These are phyloP conservation scores for Thysanoteuthis rhombus DNA, from an alignment of 2,888 invertebrate genomes.

Conservation along the genomic window DNA sequence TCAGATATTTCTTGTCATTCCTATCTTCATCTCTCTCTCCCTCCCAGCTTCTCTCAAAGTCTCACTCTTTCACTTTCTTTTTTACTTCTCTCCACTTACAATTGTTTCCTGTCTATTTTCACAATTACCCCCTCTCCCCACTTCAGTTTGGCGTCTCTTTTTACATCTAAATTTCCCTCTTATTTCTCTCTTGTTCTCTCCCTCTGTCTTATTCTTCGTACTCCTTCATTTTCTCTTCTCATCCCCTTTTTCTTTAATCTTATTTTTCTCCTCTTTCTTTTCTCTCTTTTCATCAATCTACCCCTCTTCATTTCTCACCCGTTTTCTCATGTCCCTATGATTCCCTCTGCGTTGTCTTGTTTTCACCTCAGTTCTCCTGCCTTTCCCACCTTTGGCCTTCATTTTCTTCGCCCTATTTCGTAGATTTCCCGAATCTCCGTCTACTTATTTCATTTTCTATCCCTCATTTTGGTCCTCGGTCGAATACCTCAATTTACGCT, in stretches of 20 bases:
- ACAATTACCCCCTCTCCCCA: too few relatives aligned
- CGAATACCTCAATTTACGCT: slow-evolving; percentile 12
- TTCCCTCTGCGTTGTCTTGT: too few relatives aligned
- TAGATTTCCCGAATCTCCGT: background rate
- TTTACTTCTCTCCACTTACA: background rate
- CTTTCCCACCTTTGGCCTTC: background rate
- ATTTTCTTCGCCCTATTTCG: background rate
- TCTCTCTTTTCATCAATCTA: background rate
- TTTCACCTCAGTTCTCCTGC: too few relatives aligned
- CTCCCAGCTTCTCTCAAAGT: background rate
- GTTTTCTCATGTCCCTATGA: too few relatives aligned
- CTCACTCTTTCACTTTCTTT: background rate
- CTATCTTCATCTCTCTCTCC: background rate
- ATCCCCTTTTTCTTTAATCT: too few relatives aligned
- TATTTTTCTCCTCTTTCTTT: accelerated
- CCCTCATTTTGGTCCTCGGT: background rate
- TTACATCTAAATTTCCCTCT: too few relatives aligned
- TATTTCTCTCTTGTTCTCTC: background rate
- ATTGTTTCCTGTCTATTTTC: too few relatives aligned
- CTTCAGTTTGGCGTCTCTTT: too few relatives aligned
- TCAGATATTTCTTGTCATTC: too few relatives aligned
- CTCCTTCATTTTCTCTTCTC: too few relatives aligned
- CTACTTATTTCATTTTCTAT: background rate
- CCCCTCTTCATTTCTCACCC: background rate
- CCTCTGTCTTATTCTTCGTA: too few relatives aligned